These are phyloP conservation scores for Aricia agestis DNA, from an alignment of 1,140 invertebrate species.

Conservation along the genomic window DNA sequence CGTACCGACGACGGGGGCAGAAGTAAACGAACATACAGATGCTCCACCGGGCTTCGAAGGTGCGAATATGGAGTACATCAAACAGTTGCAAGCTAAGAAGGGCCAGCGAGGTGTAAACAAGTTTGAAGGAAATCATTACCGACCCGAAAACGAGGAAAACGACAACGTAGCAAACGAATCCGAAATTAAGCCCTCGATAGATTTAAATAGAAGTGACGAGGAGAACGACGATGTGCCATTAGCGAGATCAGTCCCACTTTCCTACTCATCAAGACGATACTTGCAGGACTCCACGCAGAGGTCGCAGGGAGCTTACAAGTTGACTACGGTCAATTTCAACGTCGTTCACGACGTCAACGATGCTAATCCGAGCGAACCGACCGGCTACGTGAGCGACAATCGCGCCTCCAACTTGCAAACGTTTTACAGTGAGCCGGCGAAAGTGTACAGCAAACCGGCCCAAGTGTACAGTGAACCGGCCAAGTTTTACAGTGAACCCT, in stretches of 20 bases:
- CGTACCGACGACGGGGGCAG: slow-evolving; percentile 29
- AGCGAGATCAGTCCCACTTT: slow-evolving; percentile 45
- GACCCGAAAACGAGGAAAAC: slow-evolving; percentile 34
- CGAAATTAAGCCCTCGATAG: slow-evolving; percentile 41
- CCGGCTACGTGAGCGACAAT: slow-evolving; percentile 64
- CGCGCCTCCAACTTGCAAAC: slow-evolving; percentile 76
- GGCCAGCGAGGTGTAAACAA: slow-evolving; percentile 43
- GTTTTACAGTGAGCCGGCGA: slow-evolving; percentile 79
- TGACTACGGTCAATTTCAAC: slow-evolving; percentile 66
- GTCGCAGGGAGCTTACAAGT: slow-evolving; percentile 39
- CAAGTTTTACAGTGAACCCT: slow-evolving; percentile 80
- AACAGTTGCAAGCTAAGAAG: slow-evolving; percentile 64
- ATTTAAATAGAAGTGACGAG: slow-evolving; percentile 31
- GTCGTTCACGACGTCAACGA: slow-evolving; percentile 48
- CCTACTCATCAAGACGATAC: slow-evolving; percentile 51
- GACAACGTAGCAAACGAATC: slow-evolving; percentile 46
- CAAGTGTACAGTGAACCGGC: slow-evolving; percentile 81
- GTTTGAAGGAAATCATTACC: slow-evolving; percentile 43
- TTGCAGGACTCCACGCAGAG: slow-evolving; percentile 43
- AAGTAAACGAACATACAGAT: slow-evolving; percentile 36
- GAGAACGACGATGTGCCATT: slow-evolving; percentile 45
- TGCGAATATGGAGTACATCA: slow-evolving; percentile 65
- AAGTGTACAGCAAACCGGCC: slow-evolving; percentile 80
- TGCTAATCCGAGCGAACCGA: slow-evolving; percentile 52
- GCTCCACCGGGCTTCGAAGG: slow-evolving; percentile 48